phyloP scores from a whole-genome alignment of 2,888 invertebrate species.

The Leucania comma region DNA sequence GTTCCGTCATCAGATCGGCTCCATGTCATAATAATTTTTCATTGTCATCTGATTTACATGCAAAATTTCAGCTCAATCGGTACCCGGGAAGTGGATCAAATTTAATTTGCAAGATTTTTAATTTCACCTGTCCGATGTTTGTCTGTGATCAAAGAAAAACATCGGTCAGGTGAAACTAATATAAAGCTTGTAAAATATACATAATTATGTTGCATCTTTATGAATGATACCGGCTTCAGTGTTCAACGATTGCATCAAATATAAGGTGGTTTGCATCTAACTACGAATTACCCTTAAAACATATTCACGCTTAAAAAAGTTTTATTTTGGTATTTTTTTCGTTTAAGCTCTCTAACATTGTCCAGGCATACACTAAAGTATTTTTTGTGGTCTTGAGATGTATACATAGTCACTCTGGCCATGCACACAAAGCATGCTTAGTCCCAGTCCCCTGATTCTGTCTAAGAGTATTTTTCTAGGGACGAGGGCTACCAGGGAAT shows the following conservation, averaged over 20 bases:
- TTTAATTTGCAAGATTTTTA: too few species aligned
- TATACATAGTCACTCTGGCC: neutral
- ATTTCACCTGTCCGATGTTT: too few species aligned
- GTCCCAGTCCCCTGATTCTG: neutral
- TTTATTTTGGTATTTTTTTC: neutral
- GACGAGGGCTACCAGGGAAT: neutral
- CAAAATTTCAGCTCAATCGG: too few species aligned
- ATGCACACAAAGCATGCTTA: neutral
- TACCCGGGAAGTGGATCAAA: too few species aligned
- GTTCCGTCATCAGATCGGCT: too few species aligned
- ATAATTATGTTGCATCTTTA: neutral
- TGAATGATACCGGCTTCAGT: neutral
- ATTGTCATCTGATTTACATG: too few species aligned
- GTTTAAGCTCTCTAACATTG: neutral
- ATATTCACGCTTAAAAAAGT: neutral
- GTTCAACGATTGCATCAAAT: neutral
- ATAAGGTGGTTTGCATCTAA: neutral
- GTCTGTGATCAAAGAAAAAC: too few species aligned
- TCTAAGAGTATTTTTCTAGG: too few species aligned
- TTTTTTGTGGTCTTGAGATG: neutral
- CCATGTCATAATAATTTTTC: too few species aligned
- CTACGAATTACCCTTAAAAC: neutral
- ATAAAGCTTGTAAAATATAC: too few species aligned
- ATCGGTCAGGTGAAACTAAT: too few species aligned
- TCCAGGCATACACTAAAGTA: too few species aligned